Base-by-base conservation (phyloP, 2,888 invertebrate species). In the Priocnemis perturbator region DNA sequence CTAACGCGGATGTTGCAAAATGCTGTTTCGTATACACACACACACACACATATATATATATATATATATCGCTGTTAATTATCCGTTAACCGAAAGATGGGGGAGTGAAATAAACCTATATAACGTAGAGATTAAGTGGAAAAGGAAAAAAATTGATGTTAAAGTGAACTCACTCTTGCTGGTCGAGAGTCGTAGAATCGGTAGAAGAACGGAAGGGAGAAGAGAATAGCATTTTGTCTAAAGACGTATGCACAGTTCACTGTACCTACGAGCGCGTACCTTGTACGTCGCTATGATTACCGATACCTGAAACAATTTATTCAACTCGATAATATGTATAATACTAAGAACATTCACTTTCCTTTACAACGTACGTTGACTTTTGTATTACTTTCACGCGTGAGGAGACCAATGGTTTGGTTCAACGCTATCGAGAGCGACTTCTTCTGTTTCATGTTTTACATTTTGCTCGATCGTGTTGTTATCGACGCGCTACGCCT, bases 141-240 rank as follows among this genome's bases (percentile, higher is more conserved):
- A 26, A 52, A 48, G 21, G 45, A 47, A 17, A 23, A 53, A 19
- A 57, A 53, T 64, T 50, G 63, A 58, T 21, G 44, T 30, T 58
- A 60, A 74, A 44, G 56, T 61, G 62, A 76, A 69, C 62, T 73
- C 68, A 61, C 83, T 85, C 86, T 86, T 83, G 86, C 86, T 76
- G 85, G 86, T 30, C 85, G 74, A 85, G 86, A 85, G 86, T 79
- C 60, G 59, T 72, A 78, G 72, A 50, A 52, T 71, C 70, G 60
- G 67, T 71, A 55, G 69, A 48, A 26, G 3, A 7, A 3, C 26
- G 3, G 3, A 7, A 7, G 7, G 7, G 37, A 9, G 14, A 37
- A 11, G 37, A 62, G 15, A 21, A 37, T 37, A 55, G 21, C 3
- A 7, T 58, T 53, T 53, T 37, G 44, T 59, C 48, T 59, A 55